Evolutionary conservation across 2,113 vertebrate genomes (phyloP).

Genomic region (Spizaetus ornatus): DNA sequence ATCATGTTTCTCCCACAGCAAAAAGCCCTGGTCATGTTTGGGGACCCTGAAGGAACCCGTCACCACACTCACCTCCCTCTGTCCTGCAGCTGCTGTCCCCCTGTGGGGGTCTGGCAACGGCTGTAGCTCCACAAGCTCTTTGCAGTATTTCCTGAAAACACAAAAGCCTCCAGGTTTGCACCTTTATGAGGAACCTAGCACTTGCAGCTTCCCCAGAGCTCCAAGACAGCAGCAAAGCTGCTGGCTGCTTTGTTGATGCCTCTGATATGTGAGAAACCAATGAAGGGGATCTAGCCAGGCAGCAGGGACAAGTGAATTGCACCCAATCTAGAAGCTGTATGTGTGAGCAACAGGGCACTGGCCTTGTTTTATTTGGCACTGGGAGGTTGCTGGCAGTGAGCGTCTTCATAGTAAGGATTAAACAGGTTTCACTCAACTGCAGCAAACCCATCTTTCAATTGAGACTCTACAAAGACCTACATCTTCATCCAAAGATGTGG

Average conservation of each 20-base stretch:
- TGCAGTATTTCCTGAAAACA: constrained; percentile 60
- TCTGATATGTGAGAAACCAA: neutral
- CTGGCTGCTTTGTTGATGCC: neutral
- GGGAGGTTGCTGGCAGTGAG: neutral
- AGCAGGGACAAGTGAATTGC: neutral
- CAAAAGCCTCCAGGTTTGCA: neutral
- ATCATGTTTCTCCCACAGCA: neutral
- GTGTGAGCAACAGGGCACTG: neutral
- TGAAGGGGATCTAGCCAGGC: neutral
- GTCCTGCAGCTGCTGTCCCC: neutral
- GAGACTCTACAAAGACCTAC: neutral
- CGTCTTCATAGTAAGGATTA: neutral
- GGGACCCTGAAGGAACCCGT: neutral
- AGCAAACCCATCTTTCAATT: neutral
- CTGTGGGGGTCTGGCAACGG: neutral
- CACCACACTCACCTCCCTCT: constrained; percentile 48
- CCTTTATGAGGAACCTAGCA: neutral
- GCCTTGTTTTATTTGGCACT: neutral
- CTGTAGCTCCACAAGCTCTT: constrained; percentile 18
- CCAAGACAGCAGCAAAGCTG: neutral
- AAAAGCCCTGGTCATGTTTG: neutral
- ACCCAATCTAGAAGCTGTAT: neutral
- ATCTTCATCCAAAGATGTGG: neutral
- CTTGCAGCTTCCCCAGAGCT: neutral
- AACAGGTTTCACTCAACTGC: neutral